Conservation (phyloP, 2,113 vertebrate genomes). For the Micronycteris hirsuta region DNA sequence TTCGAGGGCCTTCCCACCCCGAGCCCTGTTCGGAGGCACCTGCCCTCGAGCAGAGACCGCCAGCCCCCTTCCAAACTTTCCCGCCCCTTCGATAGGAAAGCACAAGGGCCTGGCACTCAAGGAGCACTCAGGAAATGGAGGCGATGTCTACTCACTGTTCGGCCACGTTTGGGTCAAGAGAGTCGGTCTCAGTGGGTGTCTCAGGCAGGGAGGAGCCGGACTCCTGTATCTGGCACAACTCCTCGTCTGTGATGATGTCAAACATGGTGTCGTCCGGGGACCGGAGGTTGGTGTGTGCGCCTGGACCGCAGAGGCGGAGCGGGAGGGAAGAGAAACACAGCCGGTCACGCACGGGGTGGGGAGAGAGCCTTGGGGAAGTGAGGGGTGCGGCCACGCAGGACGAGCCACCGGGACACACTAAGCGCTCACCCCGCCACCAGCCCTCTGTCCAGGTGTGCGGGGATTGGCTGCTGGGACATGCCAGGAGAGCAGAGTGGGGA, state of each 20-base stretch:
- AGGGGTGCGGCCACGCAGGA: not conserved
- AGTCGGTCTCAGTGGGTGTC: slow-evolving; percentile 81
- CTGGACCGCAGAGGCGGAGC: slow-evolving; percentile 51
- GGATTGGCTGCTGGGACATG: not conserved
- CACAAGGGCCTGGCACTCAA: not conserved
- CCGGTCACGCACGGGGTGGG: not conserved
- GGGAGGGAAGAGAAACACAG: slow-evolving; percentile 39
- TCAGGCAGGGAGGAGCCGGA: slow-evolving; percentile 81
- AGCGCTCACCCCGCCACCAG: not conserved
- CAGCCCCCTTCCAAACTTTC: not conserved
- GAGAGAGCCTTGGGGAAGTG: fast-evolving
- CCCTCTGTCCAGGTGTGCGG: not conserved
- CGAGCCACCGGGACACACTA: fast-evolving
- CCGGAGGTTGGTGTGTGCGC: slow-evolving; percentile 70
- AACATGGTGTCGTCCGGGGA: slow-evolving; percentile 87
- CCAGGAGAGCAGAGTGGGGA: not conserved
- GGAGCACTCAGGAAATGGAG: not conserved
- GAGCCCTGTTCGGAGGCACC: not conserved
- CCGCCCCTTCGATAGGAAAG: not conserved
- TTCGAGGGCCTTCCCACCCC: not conserved
- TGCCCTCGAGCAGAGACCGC: not conserved
- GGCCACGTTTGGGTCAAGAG: slow-evolving; percentile 79
- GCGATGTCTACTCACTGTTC: slow-evolving; percentile 86
- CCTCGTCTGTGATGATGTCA: slow-evolving; percentile 97
- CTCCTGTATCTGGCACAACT: slow-evolving; percentile 88